Evolutionary conservation across 2,797 vertebrate genomes (phyloP), one percentile per base, ranked within the genome.

Genomic region (Hippocampus kuda): DNA sequence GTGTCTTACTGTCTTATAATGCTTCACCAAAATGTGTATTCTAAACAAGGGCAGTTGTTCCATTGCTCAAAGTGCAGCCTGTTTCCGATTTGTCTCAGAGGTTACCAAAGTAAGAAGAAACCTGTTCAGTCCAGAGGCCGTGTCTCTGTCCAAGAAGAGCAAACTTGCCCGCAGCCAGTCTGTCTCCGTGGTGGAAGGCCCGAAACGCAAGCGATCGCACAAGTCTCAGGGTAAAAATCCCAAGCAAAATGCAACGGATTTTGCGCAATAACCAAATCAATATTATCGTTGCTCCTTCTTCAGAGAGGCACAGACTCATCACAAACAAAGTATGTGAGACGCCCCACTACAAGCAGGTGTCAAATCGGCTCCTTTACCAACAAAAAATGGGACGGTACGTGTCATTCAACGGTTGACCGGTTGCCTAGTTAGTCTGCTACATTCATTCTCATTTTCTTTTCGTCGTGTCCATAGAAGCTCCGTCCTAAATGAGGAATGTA

Each of bases 101-200:
- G 94, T 97, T 71, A 98, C 94, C 22, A 98, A 96, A 75, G 96
- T 97, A 60, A 91, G 96, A 79, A 93, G 96, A 81, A 99, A 97
- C 74, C 91, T 99, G 59, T 99, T 99, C 88, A 95, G 94, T 70
- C 90, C 94, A 77, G 88, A 92, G 75, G 75, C 84, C 0, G 65
- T 82, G 62, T 93, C 95, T 13, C 90, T 92, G 3, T 89, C 92
- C 0, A 95, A 94, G 88, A 93, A 84, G 46, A 82, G 81, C 46
- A 94, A 91, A 79, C 87, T 98, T 78, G 91, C 92, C 0, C 88
- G 96, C 76, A 98, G 95, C 74, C 93, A 88, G 66, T 98, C 96
- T 20, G 93, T 98, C 1, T 97, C 96, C 0, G 90, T 91, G 13
- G 87, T 97, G 78, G 96, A 99, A 68, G 90, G 91, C 66, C 69